phyloP scores from a whole-genome alignment of 2,888 invertebrate genomes.

The Cephalotes varians region DNA sequence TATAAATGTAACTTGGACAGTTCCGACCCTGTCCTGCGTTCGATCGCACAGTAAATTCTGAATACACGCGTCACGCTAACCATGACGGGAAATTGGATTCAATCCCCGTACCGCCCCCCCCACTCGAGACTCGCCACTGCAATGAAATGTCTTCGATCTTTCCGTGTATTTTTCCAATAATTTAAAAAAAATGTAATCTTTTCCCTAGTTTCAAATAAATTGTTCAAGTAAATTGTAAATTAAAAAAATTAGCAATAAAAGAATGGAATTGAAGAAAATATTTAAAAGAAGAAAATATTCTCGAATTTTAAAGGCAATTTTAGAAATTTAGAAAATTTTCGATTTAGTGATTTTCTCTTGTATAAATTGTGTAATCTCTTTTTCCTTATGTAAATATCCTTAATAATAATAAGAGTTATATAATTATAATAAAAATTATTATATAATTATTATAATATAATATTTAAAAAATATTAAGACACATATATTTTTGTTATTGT shows the following conservation, averaged over 20 bases:
- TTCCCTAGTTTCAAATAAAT: too few species aligned
- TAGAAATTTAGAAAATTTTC: neutral
- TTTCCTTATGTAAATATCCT: too few species aligned
- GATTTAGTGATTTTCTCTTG: too few species aligned
- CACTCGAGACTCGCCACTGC: neutral
- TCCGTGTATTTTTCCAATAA: neutral
- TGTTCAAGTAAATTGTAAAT: neutral
- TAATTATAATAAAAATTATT: too few species aligned
- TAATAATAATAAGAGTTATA: too few species aligned
- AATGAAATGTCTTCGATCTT: slow-evolving; percentile 15
- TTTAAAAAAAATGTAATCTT: neutral
- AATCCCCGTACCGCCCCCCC: slow-evolving; percentile 42
- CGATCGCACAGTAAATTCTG: slow-evolving; percentile 49
- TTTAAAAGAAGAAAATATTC: too few species aligned
- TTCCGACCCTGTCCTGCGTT: slow-evolving; percentile 60
- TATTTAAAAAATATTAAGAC: too few species aligned
- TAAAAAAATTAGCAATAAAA: neutral
- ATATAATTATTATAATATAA: too few species aligned
- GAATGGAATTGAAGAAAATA: neutral
- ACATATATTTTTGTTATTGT: too few species aligned
- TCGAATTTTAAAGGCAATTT: neutral
- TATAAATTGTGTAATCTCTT: too few species aligned
- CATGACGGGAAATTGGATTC: slow-evolving; percentile 72
- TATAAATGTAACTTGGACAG: slow-evolving; percentile 57
- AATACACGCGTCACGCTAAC: slow-evolving; percentile 62